Conservation (phyloP, 2,113 vertebrate species). For the Perccottus glenii region DNA sequence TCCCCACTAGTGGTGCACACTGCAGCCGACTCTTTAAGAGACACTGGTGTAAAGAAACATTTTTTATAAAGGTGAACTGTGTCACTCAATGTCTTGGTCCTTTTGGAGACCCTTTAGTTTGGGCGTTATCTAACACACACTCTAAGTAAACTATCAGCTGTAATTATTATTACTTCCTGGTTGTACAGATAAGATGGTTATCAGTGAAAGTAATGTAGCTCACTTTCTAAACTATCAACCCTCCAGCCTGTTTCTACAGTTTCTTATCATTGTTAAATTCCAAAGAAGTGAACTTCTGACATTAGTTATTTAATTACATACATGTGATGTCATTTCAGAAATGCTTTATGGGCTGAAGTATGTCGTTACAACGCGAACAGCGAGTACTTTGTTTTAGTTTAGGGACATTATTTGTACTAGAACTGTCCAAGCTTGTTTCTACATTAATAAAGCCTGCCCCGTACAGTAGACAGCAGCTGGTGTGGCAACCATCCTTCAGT, state of each 20-base stretch:
- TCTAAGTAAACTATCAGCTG: no score
- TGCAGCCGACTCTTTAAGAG: no score
- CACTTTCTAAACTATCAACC: slow-evolving; percentile 25
- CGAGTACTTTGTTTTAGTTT: not conserved
- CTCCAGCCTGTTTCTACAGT: slow-evolving; percentile 2
- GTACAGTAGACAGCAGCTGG: slow-evolving; percentile 1
- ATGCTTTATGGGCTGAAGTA: not conserved
- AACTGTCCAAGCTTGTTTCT: not conserved
- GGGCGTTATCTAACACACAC: not conserved
- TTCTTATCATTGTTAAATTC: not conserved
- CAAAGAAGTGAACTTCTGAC: not conserved
- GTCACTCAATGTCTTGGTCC: not conserved
- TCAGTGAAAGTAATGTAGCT: slow-evolving; percentile 7
- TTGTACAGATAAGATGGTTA: not conserved
- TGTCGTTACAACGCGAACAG: no score
- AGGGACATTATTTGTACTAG: not conserved
- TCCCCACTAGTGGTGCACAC: no score
- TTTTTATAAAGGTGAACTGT: not conserved
- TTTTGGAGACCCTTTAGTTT: not conserved
- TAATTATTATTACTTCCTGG: not conserved
- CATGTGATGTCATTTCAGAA: not conserved
- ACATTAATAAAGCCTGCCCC: not conserved
- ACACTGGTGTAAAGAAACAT: not conserved
- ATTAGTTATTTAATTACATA: not conserved
- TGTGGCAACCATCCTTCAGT: slow-evolving; percentile 35